A percentile compares a stretch with the other conserved stretches of the same genome.
Conservation (phyloP, 2,888 invertebrate species). For the Mellilla xanthometata region DNA sequence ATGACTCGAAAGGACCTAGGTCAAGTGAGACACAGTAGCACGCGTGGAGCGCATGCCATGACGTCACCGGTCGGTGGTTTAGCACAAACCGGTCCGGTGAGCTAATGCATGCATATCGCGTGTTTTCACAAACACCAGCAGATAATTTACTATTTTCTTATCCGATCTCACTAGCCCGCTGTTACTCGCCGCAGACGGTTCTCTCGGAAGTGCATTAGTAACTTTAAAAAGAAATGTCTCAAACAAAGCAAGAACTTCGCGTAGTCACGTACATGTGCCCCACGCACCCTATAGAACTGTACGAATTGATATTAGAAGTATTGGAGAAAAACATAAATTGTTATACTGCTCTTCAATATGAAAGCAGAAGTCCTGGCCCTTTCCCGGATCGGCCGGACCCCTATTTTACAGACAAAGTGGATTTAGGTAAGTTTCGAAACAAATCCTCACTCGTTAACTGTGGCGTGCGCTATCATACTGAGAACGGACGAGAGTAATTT, state of each 20-base stretch:
- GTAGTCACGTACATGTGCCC: constrained; percentile 85
- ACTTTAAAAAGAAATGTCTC: constrained; percentile 50
- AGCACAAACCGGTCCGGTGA: constrained; percentile 39
- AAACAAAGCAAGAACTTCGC: constrained; percentile 65
- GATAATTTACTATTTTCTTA: constrained; percentile 15
- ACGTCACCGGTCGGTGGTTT: constrained; percentile 34
- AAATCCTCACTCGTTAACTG: constrained; percentile 9
- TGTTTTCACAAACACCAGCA: constrained; percentile 28
- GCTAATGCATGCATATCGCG: constrained; percentile 45
- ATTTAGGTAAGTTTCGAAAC: constrained; percentile 74
- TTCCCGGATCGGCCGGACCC: constrained; percentile 77
- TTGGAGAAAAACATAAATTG: constrained; percentile 77
- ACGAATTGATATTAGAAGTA: constrained; percentile 79
- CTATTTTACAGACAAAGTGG: constrained; percentile 75
- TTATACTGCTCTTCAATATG: constrained; percentile 80
- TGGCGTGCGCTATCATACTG: constrained; percentile 5
- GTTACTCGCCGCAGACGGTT: not conserved
- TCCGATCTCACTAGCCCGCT: constrained; percentile 6
- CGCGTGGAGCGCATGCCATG: constrained; percentile 32
- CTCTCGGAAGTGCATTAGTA: constrained; percentile 13
- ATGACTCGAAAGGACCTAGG: constrained; percentile 9
- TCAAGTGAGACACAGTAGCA: constrained; percentile 25
- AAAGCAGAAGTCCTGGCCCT: constrained; percentile 81
- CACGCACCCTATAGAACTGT: constrained; percentile 83
- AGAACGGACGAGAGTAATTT: constrained; percentile 32